A percentile compares a stretch with the other conserved stretches of the same genome.
These are phyloP conservation scores for Tachuris rubrigastra DNA, from an alignment of 2,113 vertebrate genomes.

Conservation along the genomic window DNA sequence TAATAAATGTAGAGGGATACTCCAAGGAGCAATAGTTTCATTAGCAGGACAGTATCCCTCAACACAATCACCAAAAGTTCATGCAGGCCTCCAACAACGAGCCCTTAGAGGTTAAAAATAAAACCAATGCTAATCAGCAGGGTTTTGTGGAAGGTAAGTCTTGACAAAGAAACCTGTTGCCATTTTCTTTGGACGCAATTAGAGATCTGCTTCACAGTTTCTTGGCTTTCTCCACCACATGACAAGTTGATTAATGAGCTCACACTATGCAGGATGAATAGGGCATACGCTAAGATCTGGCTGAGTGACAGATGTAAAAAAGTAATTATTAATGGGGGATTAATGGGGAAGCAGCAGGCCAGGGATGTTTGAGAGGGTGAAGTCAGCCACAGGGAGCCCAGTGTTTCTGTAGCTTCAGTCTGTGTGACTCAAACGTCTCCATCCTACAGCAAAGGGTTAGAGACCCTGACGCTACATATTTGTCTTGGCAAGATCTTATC, in stretches of 20 bases:
- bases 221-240: conserved; percentile 17
- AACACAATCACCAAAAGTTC: background rate
- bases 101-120: background rate
- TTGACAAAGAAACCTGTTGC: background rate
- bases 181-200: conserved; percentile 6
- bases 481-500: background rate
- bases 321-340: background rate
- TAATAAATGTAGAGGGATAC: background rate
- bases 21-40: background rate
- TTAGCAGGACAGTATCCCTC: background rate
- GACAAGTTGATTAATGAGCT: conserved; percentile 42
- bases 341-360: background rate
- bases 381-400: background rate
- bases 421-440: background rate
- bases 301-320: conserved; percentile 11
- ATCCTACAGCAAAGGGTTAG: background rate
- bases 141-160: background rate
- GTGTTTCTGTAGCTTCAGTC: background rate
- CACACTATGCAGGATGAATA: background rate
- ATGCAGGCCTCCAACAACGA: background rate
- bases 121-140: background rate
- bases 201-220: background rate
- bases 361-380: background rate
- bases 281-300: background rate
- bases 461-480: background rate